phyloP scores from a whole-genome alignment of 2,113 vertebrate species.

The Phainopepla nitens region DNA sequence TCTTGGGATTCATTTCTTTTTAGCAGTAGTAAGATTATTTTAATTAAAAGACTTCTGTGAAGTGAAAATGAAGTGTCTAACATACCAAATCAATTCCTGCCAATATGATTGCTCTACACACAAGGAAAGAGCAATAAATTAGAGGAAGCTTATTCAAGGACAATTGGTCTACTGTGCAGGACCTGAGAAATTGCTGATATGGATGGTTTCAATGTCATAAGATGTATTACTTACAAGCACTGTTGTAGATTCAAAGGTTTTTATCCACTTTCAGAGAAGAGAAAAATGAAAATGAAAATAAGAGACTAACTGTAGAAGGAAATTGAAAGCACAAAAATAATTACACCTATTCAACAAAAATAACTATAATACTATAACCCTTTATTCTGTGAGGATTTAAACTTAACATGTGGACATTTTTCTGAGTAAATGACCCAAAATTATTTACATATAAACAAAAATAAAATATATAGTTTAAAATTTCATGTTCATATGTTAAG shows the following conservation, averaged over 20 bases:
- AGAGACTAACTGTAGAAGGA: background rate
- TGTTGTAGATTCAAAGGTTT: background rate
- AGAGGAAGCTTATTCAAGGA: constrained; percentile 60
- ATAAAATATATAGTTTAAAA: background rate
- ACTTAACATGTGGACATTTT: background rate
- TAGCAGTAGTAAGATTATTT: constrained; percentile 60
- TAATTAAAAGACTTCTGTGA: constrained; percentile 53
- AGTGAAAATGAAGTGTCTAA: constrained; percentile 58
- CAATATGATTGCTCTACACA: constrained; percentile 48
- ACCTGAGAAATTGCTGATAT: constrained; percentile 41
- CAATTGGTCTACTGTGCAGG: background rate
- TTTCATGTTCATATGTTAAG: background rate
- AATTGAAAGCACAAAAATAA: background rate
- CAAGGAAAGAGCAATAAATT: constrained; percentile 63
- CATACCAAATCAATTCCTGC: constrained; percentile 55
- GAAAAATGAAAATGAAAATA: constrained; percentile 3
- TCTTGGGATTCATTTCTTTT: constrained; percentile 14
- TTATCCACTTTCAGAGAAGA: background rate
- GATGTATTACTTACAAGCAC: background rate
- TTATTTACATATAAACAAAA: background rate
- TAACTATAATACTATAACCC: background rate
- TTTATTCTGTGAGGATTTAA: background rate
- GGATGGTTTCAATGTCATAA: constrained; percentile 20
- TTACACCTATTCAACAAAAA: background rate
- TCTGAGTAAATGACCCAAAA: background rate